Conservation (phyloP, 2,797 vertebrate species). For the Mormyrus proboscirostris region DNA sequence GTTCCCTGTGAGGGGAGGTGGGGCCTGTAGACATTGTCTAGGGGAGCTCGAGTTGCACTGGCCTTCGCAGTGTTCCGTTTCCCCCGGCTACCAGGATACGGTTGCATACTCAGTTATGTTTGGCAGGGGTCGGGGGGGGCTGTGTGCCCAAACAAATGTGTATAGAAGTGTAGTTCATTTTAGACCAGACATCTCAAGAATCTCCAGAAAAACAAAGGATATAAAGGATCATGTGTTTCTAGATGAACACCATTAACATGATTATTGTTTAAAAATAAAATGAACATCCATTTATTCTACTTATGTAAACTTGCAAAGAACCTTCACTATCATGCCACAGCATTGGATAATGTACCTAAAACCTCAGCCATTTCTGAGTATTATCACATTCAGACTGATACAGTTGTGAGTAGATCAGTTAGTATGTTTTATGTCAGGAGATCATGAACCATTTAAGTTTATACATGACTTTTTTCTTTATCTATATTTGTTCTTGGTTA, state of each 20-base stretch:
- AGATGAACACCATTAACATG: neutral
- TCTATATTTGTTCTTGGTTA: neutral
- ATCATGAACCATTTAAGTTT: neutral
- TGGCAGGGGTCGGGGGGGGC: neutral
- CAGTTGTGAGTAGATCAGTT: neutral
- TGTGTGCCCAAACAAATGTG: neutral
- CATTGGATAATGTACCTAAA: neutral
- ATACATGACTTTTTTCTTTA: neutral
- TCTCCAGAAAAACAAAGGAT: neutral
- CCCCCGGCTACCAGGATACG: slow-evolving; percentile 25
- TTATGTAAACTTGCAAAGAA: neutral
- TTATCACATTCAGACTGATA: neutral
- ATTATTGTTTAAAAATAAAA: neutral
- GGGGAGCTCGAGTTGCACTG: slow-evolving; percentile 28
- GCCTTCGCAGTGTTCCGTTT: slow-evolving; percentile 26
- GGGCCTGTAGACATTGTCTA: slow-evolving; percentile 22
- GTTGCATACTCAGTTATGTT: slow-evolving; percentile 15
- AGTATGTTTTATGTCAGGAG: neutral
- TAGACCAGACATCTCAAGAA: neutral
- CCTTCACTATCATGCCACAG: neutral
- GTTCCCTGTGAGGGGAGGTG: slow-evolving; percentile 37
- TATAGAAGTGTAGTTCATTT: neutral
- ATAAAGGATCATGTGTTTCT: neutral
- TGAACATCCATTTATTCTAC: neutral
- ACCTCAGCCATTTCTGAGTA: neutral